Percentiles rank a stretch among this genome's conserved stretches.
Evolutionary conservation across 2,888 invertebrate species (phyloP).

Genomic region (Acrobasis consociella): DNA sequence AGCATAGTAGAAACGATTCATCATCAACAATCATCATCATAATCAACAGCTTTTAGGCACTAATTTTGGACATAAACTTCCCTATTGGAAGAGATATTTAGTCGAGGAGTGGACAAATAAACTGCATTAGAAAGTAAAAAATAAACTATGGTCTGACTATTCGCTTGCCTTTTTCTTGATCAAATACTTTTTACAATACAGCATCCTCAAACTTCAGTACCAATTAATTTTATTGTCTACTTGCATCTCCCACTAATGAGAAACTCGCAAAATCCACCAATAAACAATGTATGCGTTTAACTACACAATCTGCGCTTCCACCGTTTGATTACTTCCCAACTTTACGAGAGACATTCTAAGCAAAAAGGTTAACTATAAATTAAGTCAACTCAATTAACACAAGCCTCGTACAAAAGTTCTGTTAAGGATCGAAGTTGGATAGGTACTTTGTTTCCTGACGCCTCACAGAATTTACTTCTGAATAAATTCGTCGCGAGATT

Average conservation of each 20-base stretch:
- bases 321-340: constrained; percentile 29
- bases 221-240: not conserved
- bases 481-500: constrained; percentile 33
- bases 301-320: constrained; percentile 18
- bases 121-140: too few relatives aligned
- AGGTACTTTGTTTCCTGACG: constrained; percentile 41
- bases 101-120: too few relatives aligned
- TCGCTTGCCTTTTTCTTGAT: too few relatives aligned
- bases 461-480: constrained; percentile 37
- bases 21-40: too few relatives aligned
- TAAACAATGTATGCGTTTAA: constrained; percentile 19
- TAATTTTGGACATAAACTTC: too few relatives aligned
- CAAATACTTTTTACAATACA: not conserved
- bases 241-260: constrained; percentile 11
- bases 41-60: too few relatives aligned
- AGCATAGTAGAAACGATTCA: too few relatives aligned
- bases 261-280: constrained; percentile 1
- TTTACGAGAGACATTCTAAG: constrained; percentile 31
- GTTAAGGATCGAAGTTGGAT: constrained; percentile 45
- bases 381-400: constrained; percentile 49
- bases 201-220: not conserved
- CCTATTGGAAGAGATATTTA: too few relatives aligned
- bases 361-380: constrained; percentile 50
- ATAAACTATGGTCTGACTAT: too few relatives aligned
- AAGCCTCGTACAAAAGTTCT: constrained; percentile 43